Base-by-base conservation (phyloP, 2,797 vertebrate species). In the Glyptemys insculpta region DNA sequence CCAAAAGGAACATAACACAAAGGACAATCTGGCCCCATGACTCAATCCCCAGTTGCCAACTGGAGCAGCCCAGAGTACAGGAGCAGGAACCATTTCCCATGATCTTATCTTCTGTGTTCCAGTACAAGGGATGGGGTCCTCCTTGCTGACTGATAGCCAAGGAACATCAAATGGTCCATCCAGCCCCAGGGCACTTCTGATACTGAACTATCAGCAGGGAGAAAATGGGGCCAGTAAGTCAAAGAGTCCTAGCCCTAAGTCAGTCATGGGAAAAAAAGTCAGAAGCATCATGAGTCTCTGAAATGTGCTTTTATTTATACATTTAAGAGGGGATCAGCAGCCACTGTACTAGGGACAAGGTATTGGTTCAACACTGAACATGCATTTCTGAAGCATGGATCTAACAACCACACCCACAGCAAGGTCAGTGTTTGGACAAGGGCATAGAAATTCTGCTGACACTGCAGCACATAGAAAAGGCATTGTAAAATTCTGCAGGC, bases 281-380 rank as follows among this genome's bases (percentile, higher is more conserved):
- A 87, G 41, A 94, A 90, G 12, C 10, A 14, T 5, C 57, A 81
- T 3, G 6, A 86, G 86, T 84, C 90, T 93, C 93, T 94, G 9
- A 95, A 96, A 91, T 41, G 81, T 92, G 49, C 2, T 2, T 97
- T 97, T 97, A 97, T 97, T 98, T 94, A 78, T 50, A 72, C 5
- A 68, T 9, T 90, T 52, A 88, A 95, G 88, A 90, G 19, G 5
- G 21, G 19, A 21, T 34, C 31, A 34, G 91, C 1, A 95, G 89
- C 14, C 4, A 11, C 50, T 62, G 9, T 57, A 82, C 7, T 74
- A 41, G 92, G 53, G 80, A 94, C 41, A 54, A 84, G 4, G 2
- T 65, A 52, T 16, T 76, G 56, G 25, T 54, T 87, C 21, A 44
- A 93, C 92, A 95, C 3, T 34, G 29, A 72, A 59, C 29, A 82